phyloP scores from a whole-genome alignment of 2,113 vertebrate genomes.

The Pristiophorus japonicus region DNA sequence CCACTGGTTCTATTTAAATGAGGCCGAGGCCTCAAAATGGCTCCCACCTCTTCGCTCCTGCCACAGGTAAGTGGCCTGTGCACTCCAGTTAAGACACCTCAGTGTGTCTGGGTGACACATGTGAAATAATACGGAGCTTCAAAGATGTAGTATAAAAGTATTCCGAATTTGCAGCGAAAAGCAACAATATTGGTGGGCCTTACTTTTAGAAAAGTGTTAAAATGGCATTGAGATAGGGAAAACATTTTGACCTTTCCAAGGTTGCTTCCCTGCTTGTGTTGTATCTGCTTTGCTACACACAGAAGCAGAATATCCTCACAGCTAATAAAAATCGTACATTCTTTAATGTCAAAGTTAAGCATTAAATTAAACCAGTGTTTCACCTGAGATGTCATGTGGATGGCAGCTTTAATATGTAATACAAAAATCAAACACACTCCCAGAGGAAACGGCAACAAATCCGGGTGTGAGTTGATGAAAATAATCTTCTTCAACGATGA shows the following conservation, averaged over 20 bases:
- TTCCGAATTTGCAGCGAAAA: neutral
- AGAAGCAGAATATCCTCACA: slow-evolving; percentile 34
- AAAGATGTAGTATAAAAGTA: neutral
- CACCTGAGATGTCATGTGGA: slow-evolving; percentile 36
- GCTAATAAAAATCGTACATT: slow-evolving; percentile 35
- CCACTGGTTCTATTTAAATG: neutral
- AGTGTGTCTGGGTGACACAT: neutral
- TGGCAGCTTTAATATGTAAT: slow-evolving; percentile 37
- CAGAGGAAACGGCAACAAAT: slow-evolving; percentile 35
- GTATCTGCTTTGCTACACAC: slow-evolving; percentile 34
- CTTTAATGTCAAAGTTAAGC: slow-evolving; percentile 38
- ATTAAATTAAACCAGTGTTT: slow-evolving; percentile 38
- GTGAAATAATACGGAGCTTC: neutral
- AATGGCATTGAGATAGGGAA: slow-evolving; percentile 6
- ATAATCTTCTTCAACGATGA: slow-evolving; percentile 31
- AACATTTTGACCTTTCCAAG: slow-evolving; percentile 32
- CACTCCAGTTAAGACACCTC: neutral
- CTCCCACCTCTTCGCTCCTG: neutral
- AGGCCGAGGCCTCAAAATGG: neutral
- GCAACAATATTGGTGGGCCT: no score
- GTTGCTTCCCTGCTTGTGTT: slow-evolving; percentile 21
- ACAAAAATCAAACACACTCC: slow-evolving; percentile 38
- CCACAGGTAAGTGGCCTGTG: no score
- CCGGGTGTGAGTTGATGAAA: neutral
- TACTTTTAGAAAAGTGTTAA: neutral